A percentile compares a stretch with the other conserved stretches of the same genome.
phyloP scores from a whole-genome alignment of 2,113 vertebrate species.

The Egretta garzetta region DNA sequence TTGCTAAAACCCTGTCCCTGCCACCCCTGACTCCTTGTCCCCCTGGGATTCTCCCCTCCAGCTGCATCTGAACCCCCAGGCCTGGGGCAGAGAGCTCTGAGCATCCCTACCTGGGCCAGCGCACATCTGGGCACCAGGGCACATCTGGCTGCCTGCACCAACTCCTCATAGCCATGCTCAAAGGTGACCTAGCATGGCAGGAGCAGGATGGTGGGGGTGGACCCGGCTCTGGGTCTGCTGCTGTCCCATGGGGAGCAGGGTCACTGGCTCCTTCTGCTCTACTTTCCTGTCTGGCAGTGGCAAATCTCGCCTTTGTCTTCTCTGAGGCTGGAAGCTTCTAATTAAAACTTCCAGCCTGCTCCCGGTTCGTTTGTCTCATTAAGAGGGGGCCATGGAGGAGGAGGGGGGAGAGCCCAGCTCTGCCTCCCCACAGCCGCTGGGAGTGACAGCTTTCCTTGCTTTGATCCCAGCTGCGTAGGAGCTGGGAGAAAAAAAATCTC shows the following conservation, averaged over 20 bases:
- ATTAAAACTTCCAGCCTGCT: constrained; percentile 10
- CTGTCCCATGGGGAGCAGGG: background rate
- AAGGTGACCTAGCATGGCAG: rapidly evolving
- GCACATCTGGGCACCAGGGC: background rate
- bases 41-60: too few species aligned
- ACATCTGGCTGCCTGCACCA: background rate
- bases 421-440: background rate
- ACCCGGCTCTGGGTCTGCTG: background rate
- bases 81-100: background rate
- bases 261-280: background rate
- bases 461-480: background rate
- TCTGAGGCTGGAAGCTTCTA: background rate
- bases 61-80: rapidly evolving
- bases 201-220: background rate
- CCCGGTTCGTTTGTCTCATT: background rate
- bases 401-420: background rate
- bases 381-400: background rate
- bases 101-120: background rate
- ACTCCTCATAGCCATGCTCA: rapidly evolving
- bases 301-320: background rate
- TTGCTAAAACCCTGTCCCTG: background rate
- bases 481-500: background rate
- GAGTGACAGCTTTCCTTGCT: background rate
- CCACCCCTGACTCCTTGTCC: background rate
- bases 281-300: background rate